Base-by-base conservation (phyloP, 2,888 invertebrate species). In the Cactoblastis cactorum region DNA sequence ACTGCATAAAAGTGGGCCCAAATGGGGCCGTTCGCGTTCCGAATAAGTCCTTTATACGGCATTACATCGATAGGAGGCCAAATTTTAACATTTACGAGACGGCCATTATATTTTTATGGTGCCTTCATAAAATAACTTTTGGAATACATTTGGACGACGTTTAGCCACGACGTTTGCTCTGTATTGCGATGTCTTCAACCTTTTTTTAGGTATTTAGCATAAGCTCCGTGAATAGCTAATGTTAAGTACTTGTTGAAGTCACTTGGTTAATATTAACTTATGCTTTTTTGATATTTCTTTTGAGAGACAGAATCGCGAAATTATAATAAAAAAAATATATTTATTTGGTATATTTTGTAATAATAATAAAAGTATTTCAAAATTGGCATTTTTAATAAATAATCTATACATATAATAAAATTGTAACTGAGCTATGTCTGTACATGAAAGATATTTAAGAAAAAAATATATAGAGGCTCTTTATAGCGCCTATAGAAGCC, bases 31-130 rank as follows among this genome's bases (percentile, higher is more conserved):
- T 51, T 6, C 28, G 59, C 64, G 65, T 61, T 60, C 48, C 57
- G 59, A 59, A 61, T 64, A 61, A 67, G 64, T 61, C 62, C 63
- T 67, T 69, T 71, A 74, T 72, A 72, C 69, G 69, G 39, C 65
- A 63, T 71, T 69, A 76, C 76, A 82, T 83, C 78, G 77, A 83
- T 81, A 77, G 71, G 65, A 65, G 59, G 73, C 69, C 67, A 71
- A 80, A 79, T 75, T 84, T 81, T 71, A 77, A 77, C 79, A 77
- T 83, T 84, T 81, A 84, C 76, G 77, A 73, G 61, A 62, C 54
- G 58, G 61, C 74, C 72, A 77, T 84, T 80, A 83, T 80, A 80
- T 83, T 88, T 87, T 87, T 86, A 86, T 83, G 77, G 82, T 75
- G 71, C 74, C 73, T 76, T 76, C 80, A 79, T 86, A 81, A 86